Base-by-base conservation (phyloP, 2,113 vertebrate genomes). In the Gallinago undulata region DNA sequence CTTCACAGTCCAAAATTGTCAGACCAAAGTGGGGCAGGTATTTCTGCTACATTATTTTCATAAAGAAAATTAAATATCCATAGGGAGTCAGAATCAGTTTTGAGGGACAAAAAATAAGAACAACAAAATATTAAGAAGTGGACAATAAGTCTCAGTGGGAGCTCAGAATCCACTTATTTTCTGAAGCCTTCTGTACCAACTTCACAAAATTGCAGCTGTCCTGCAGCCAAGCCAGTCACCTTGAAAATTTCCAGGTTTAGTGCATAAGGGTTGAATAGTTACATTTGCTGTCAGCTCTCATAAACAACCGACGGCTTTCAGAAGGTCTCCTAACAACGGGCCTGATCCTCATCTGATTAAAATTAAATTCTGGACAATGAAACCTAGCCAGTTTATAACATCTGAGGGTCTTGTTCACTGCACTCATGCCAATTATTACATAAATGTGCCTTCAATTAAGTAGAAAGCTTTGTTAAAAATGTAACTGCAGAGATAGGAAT, bases 141-240 rank as follows among this genome's bases (percentile, higher is more conserved):
- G 77, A 91, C 48, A 88, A 31, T 73, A 84, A 87, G 50, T 63
- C 68, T 75, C 77, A 51, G 70, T 37, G 31, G 76, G 74, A 95
- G 70, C 67, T 91, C 56, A 16, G 35, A 53, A 84, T 64, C 30
- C 33, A 24, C 84, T 50, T 84, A 2, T 93, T 69, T 68, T 88
- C 75, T 45, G n/a, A 89, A 90, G 31, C 27, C 31, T 87, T 81
- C 56, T 43, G 5, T 59, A 70, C 43, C 81, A 84, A 33, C 47
- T 56, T 77, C 59, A 62, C 56, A 53, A 91, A 80, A 87, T 24
- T 41, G 48, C 45, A 94, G 84, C 80, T 73, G 45, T 92, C 37
- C 85, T 72, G 67, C 57, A 89, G 94, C 94, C 94, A 95, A 97
- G 64, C 51, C 93, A 87, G 86, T 93, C 89, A 95, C 93, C 89